phyloP scores from a whole-genome alignment of 2,797 vertebrate genomes.

The Perodicticus potto region DNA sequence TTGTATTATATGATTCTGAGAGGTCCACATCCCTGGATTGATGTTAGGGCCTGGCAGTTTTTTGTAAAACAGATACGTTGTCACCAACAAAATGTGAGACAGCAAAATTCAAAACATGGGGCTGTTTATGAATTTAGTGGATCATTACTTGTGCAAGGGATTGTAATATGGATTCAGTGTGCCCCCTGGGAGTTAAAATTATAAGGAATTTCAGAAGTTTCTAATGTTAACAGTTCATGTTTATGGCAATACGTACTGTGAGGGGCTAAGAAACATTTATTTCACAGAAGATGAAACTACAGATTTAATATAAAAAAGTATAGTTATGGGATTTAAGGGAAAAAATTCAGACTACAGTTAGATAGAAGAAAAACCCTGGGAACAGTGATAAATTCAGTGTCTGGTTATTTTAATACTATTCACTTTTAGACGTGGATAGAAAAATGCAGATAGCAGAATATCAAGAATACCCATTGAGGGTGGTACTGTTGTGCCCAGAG shows the following conservation, averaged over 20 bases:
- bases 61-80: neutral
- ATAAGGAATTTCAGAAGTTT: neutral
- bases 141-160: too few relatives aligned
- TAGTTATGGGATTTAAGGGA: neutral
- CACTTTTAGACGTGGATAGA: neutral
- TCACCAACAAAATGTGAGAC: neutral
- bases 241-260: neutral
- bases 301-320: neutral
- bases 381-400: neutral
- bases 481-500: too few relatives aligned
- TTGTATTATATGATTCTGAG: neutral
- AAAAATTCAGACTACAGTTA: neutral
- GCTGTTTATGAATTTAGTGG: neutral
- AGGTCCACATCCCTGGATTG: neutral
- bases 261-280: neutral
- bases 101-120: neutral
- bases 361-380: neutral
- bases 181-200: neutral
- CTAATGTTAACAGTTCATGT: neutral
- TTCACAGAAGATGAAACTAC: neutral
- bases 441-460: neutral
- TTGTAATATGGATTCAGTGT: fast-evolving
- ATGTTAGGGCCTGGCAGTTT: neutral
- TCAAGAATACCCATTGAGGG: neutral
- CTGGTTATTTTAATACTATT: neutral